Percentiles rank a stretch among this genome's conserved stretches.
Conservation (phyloP, 2,797 vertebrate genomes). For the Pipistrellus kuhlii region DNA sequence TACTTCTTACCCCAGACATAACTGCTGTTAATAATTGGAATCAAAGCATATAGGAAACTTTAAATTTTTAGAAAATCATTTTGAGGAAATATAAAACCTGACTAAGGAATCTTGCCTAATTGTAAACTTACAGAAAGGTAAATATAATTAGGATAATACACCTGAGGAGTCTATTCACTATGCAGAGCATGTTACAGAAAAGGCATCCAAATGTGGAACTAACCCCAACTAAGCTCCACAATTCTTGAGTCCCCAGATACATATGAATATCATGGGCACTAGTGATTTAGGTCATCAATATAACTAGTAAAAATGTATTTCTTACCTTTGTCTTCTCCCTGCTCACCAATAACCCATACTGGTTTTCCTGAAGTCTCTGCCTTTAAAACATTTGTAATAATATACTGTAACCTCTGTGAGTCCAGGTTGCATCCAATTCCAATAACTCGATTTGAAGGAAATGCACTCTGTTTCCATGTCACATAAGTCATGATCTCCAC, state of each 20-base stretch:
- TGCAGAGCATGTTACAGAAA: background rate
- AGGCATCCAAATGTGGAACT: background rate
- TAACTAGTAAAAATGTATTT: conserved; percentile 30
- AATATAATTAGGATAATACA: background rate
- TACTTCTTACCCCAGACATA: background rate
- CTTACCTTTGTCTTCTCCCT: conserved; percentile 95
- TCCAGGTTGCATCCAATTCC: conserved; percentile 97
- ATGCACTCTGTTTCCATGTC: conserved; percentile 95
- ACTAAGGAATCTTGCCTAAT: background rate
- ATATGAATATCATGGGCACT: background rate
- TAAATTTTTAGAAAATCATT: conserved; percentile 37
- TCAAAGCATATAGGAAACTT: background rate
- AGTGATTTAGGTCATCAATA: background rate
- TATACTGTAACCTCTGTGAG: conserved; percentile 92
- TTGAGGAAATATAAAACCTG: conserved; percentile 23
- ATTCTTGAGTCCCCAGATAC: background rate
- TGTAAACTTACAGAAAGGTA: conserved; percentile 38
- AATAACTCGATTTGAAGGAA: conserved; percentile 92
- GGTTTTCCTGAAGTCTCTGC: conserved; percentile 88
- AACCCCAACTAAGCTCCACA: background rate
- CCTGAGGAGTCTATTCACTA: background rate
- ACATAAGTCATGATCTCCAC: conserved; percentile 97
- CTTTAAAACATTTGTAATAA: conserved; percentile 90
- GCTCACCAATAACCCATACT: conserved; percentile 95
- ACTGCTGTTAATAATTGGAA: background rate